Base-by-base conservation (phyloP, 2,888 invertebrate genomes). In the Ypsolopha scabrella region DNA sequence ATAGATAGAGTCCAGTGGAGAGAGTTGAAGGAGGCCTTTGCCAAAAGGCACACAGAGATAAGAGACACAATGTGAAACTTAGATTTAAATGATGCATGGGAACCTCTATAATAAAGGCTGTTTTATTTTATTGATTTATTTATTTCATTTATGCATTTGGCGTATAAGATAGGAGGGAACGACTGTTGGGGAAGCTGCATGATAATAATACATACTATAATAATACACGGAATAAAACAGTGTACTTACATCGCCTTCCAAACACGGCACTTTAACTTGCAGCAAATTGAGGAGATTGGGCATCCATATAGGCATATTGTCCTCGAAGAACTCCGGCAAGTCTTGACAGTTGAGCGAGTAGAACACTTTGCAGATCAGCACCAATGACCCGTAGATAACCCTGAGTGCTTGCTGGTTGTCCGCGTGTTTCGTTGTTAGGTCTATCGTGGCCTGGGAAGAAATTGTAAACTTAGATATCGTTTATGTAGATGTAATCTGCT, bases 291-390 rank as follows among this genome's bases (percentile, higher is more conserved):
- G 91, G 62, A 99, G 94, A 65, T 96, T 91, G 0, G 90, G 90
- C 98, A 99, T 99, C 99, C 99, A 99, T 0, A 89, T 89, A 24
- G 88, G 87, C 93, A 99, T 97, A 74, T 98, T 97, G 72, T 99
- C 99, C 78, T 99, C 99, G 73, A 99, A 99, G 86, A 96, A 98
- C 82, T 99, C 99, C 0, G 99, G 99, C 60, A 99, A 83, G 79
- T 99, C 99, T 88, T 99, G 99, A 59, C 93, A 95, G 79, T 99
- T 99, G 14, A 99, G 89, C 0, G 98, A 98, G 78, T 96, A 96
- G 87, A 99, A 99, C 49, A 99, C 95, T 80, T 99, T 98, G 66
- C 94, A 93, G 53, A 97, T 93, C 34, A 98, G 87, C 24, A 94
- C 91, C 38, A 99, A 82, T 0, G 97, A 97, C 51, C 93, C 93